Conservation (phyloP, 1,140 invertebrate genomes). For the Agrilus planipennis region DNA sequence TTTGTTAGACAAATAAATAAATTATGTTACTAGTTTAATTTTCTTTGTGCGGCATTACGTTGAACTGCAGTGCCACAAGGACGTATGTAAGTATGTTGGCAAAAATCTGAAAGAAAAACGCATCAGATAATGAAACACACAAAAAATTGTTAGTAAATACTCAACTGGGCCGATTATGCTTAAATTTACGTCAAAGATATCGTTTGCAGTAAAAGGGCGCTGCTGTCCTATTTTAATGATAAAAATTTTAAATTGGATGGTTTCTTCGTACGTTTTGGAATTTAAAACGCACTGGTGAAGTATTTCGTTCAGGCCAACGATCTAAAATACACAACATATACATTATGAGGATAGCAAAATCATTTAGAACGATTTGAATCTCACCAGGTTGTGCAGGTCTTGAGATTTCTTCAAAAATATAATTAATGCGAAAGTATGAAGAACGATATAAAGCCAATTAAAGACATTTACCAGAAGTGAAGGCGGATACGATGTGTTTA, state of each 20-base stretch:
- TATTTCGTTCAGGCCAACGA: too few species aligned
- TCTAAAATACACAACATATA: too few species aligned
- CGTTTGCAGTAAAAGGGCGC: constrained; percentile 24
- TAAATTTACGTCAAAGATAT: constrained; percentile 25
- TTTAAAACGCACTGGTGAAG: too few species aligned
- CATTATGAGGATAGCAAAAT: too few species aligned
- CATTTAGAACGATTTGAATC: too few species aligned
- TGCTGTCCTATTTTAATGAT: constrained; percentile 26
- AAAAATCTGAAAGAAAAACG: constrained; percentile 24
- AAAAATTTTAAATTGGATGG: constrained; percentile 27
- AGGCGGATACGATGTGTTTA: too few species aligned
- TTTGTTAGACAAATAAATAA: background rate
- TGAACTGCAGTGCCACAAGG: constrained; percentile 28
- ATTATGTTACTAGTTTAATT: constrained; percentile 10
- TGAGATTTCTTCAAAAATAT: too few species aligned
- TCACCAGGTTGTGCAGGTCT: too few species aligned
- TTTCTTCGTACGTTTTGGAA: too few species aligned
- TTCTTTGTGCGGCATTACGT: constrained; percentile 25
- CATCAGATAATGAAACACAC: background rate
- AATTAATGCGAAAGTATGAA: too few species aligned
- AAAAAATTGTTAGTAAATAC: constrained; percentile 11
- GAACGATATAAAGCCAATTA: too few species aligned
- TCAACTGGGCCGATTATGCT: constrained; percentile 28
- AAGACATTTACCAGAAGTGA: too few species aligned
- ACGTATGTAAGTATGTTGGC: constrained; percentile 31